A percentile compares a stretch with the other conserved stretches of the same genome.
phyloP scores from a whole-genome alignment of 2,113 vertebrate species.

The Mirza zaza region DNA sequence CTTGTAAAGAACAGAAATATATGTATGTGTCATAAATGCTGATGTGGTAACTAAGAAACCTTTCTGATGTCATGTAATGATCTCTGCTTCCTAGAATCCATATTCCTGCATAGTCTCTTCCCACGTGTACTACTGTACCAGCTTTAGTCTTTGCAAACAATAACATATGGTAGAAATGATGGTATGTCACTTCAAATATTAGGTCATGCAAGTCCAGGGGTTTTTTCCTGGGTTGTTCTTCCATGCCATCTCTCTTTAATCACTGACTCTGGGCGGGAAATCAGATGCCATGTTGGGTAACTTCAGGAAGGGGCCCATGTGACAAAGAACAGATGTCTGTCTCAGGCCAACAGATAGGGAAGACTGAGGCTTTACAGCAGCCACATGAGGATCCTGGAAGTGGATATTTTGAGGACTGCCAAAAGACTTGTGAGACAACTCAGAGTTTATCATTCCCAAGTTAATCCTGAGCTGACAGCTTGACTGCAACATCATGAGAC shows the following conservation, averaged over 20 bases:
- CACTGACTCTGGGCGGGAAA: not conserved
- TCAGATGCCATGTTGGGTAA: not conserved
- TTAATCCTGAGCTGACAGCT: not conserved
- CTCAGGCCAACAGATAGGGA: not conserved
- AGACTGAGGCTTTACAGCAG: not conserved
- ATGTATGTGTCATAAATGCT: not conserved
- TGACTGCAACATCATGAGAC: not conserved
- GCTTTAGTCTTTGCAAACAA: not conserved
- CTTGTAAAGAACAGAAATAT: not conserved
- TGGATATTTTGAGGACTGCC: not conserved
- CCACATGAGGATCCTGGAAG: not conserved
- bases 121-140: not conserved
- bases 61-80: not conserved
- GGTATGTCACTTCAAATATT: not conserved
- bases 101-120: not conserved
- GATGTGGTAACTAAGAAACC: not conserved
- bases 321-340: not conserved
- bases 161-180: not conserved
- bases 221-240: not conserved
- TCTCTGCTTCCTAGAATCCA: not conserved
- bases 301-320: no score
- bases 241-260: not conserved
- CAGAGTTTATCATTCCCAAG: not conserved
- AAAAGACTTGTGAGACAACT: not conserved
- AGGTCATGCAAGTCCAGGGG: not conserved